Conservation (phyloP, 2,113 vertebrate species). For the Oxyura jamaicensis region DNA sequence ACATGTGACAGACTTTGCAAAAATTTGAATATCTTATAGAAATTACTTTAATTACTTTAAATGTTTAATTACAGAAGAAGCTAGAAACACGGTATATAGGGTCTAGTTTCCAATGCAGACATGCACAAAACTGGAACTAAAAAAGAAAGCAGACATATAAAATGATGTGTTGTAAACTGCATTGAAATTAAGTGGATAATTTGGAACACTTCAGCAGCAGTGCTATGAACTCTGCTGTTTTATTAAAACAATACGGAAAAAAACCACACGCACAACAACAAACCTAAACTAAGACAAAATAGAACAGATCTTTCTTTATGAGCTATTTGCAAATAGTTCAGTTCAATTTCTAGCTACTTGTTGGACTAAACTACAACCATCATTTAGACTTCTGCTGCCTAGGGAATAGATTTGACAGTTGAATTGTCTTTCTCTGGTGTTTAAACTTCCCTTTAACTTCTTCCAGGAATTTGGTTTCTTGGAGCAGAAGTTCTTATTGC, state of each 20-base stretch:
- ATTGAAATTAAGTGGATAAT: neutral
- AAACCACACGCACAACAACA: too few species aligned
- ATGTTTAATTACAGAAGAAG: neutral
- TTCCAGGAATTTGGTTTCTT: neutral
- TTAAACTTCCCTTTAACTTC: neutral
- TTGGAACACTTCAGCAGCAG: neutral
- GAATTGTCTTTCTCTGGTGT: neutral
- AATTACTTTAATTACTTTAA: neutral
- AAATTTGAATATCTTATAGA: neutral
- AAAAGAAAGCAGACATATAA: neutral
- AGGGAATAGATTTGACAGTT: neutral
- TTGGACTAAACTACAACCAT: neutral
- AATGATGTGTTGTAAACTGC: neutral
- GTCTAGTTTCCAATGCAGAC: neutral
- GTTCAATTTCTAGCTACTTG: neutral
- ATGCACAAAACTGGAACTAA: neutral
- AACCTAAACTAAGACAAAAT: too few species aligned
- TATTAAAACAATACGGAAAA: neutral
- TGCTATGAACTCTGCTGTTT: neutral
- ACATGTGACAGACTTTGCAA: neutral
- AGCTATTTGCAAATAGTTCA: neutral
- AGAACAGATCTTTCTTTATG: neutral
- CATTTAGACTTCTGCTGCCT: neutral
- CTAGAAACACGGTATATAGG: neutral
- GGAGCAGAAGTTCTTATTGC: neutral